These are phyloP conservation scores for Drosophila bocqueti DNA, from an alignment of 1,140 invertebrate genomes.

Conservation along the genomic window DNA sequence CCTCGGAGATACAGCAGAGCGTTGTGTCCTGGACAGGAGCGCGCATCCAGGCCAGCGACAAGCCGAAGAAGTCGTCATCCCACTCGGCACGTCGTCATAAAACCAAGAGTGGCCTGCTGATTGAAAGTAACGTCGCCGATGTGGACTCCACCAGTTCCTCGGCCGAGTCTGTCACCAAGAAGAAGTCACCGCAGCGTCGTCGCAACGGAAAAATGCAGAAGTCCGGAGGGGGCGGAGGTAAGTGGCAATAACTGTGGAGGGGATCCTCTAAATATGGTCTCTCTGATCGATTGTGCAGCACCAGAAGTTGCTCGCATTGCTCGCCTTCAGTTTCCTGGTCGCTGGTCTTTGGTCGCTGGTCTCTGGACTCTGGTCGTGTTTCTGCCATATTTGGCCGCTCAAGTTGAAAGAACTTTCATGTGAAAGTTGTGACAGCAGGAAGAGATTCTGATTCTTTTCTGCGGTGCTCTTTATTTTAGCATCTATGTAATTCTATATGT, in stretches of 20 bases:
- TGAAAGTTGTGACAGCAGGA: slow-evolving; percentile 83
- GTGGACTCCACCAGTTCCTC: slow-evolving; percentile 30
- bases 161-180: slow-evolving; percentile 46
- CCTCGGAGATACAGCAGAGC: slow-evolving; percentile 53
- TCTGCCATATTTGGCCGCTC: slow-evolving; percentile 78
- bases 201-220: slow-evolving; percentile 74
- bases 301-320: slow-evolving; percentile 61
- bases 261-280: slow-evolving; percentile 73
- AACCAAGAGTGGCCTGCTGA: slow-evolving; percentile 78
- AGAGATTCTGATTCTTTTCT: slow-evolving; percentile 65
- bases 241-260: slow-evolving; percentile 44
- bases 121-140: slow-evolving; percentile 74
- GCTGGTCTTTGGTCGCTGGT: slow-evolving; percentile 36
- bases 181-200: slow-evolving; percentile 61
- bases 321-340: slow-evolving; percentile 63
- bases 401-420: slow-evolving; percentile 84
- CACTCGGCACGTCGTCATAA: slow-evolving; percentile 58
- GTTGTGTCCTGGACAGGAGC: slow-evolving; percentile 74
- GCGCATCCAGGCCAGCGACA: slow-evolving; percentile 21
- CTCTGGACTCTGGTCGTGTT: slow-evolving; percentile 58
- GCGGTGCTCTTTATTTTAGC: slow-evolving; percentile 25
- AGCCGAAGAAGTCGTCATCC: slow-evolving; percentile 7
- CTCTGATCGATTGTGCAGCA: slow-evolving; percentile 68
- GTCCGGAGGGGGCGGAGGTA: slow-evolving; percentile 50
- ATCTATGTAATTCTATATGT: slow-evolving; percentile 73